Percentiles rank a stretch among this genome's conserved stretches.
Conservation (phyloP, 1,140 invertebrate genomes). For the Drosophila insularis region DNA sequence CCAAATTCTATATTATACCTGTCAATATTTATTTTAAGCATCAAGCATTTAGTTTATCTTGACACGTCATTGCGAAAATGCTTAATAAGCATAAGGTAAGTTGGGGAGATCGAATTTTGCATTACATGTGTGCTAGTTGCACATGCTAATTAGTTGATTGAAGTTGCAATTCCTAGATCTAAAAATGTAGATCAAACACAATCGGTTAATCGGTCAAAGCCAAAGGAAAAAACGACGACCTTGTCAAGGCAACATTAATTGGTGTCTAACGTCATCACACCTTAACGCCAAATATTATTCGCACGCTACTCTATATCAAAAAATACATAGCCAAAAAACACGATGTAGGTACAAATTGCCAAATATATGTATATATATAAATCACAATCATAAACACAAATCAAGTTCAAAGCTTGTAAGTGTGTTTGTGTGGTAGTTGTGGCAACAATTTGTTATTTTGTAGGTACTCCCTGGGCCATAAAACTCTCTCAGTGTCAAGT, state of each 20-base stretch:
- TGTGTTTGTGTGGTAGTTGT: conserved; percentile 8
- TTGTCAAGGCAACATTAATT: conserved; percentile 46
- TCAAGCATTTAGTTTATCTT: neutral
- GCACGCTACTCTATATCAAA: conserved; percentile 28
- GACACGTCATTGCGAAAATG: conserved; percentile 5
- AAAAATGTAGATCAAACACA: conserved; percentile 34
- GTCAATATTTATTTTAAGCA: neutral
- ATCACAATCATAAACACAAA: conserved; percentile 49
- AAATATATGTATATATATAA: conserved; percentile 22
- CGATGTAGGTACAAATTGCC: conserved; percentile 31
- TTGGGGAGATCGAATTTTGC: neutral
- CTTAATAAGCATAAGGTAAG: neutral
- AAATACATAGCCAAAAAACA: conserved; percentile 6
- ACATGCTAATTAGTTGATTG: conserved; percentile 33
- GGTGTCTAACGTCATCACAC: conserved; percentile 34
- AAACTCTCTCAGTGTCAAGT: conserved; percentile 61
- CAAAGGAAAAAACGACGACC: conserved; percentile 40
- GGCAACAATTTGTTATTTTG: conserved; percentile 37
- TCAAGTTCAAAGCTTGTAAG: conserved; percentile 38
- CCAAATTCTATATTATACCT: neutral
- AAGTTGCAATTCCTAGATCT: conserved; percentile 14
- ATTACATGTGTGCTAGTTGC: conserved; percentile 7
- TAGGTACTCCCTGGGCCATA: conserved; percentile 24
- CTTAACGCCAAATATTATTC: conserved; percentile 30
- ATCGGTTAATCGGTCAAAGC: conserved; percentile 29